A percentile compares a stretch with the other conserved stretches of the same genome.
phyloP scores from a whole-genome alignment of 2,888 invertebrate genomes.

The Lasioglossum lativentre region DNA sequence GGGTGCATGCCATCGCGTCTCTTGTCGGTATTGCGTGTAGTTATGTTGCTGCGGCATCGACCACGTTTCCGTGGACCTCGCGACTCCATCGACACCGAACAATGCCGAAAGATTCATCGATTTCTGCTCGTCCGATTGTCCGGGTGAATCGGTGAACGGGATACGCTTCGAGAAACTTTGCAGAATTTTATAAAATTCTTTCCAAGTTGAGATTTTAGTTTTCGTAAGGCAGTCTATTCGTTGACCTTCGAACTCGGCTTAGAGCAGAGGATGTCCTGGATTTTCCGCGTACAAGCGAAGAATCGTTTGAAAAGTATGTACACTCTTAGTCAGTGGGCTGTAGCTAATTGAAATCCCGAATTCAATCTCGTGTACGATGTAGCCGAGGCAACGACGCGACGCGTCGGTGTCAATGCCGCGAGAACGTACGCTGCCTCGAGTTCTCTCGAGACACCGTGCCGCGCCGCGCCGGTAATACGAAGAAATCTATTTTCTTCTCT shows the following conservation, averaged over 20 bases:
- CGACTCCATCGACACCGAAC: conserved; percentile 32
- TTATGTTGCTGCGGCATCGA: conserved; percentile 53
- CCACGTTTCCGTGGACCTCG: conserved; percentile 11
- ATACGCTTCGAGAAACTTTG: conserved; percentile 22
- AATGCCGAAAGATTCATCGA: conserved; percentile 39
- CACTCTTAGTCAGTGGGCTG: conserved; percentile 11
- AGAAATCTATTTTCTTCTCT: conserved; percentile 17
- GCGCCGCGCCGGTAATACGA: conserved; percentile 17
- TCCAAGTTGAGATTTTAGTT: neutral
- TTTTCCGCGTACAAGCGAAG: conserved; percentile 30
- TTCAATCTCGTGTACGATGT: conserved; percentile 36
- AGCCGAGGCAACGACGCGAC: conserved; percentile 39
- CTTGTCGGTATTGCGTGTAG: conserved; percentile 70
- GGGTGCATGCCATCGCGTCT: conserved; percentile 74
- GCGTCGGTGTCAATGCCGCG: conserved; percentile 71
- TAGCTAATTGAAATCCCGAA: conserved; percentile 53
- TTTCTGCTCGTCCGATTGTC: conserved; percentile 45
- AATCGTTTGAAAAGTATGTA: conserved; percentile 17
- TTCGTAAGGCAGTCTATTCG: neutral
- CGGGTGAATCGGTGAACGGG: conserved; percentile 23
- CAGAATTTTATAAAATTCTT: no score
- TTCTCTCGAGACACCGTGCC: conserved; percentile 31
- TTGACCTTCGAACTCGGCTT: conserved; percentile 2
- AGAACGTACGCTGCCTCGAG: conserved; percentile 38
- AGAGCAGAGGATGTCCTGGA: neutral